Base-by-base conservation (phyloP, 2,888 invertebrate genomes). In the Drosophila atroscutellata region DNA sequence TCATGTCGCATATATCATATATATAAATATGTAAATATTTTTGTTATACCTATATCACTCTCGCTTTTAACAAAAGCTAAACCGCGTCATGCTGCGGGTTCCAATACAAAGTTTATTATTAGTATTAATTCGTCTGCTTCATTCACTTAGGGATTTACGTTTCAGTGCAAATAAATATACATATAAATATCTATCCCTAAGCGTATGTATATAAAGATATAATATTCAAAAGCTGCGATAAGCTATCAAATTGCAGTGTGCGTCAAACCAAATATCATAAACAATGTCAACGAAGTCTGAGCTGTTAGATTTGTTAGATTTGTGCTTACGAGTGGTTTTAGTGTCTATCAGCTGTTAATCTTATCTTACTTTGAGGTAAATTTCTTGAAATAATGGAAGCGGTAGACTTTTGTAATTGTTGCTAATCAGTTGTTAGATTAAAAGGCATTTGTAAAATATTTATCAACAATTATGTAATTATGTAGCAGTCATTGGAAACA, bases 61-160 rank as follows among this genome's bases (percentile, higher is more conserved):
- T 79, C 62, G 70, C 47, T 79, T 75, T 75, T 26, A 15, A 55
- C 9, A 47, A n/a, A 56, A 24, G 15, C 7, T 3, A 45, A 28
- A 26, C 24, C 59, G 71, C 77, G 80, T 77, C 77, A 77, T 55
- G 71, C 66, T 80, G 77, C 77, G 60, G 78, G 58, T 47, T 51
- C 63, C 75, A 66, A 78, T 73, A 62, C 37, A 42, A 47, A 51
- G 55, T 62, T 54, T 60, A 69, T 69, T 72, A 59, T 69, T 62
- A 62, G 62, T 73, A 69, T 66, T 51, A 28, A 26, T 56, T 34
- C 7, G 3, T 54, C 32, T 49, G 20, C 6, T 20, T 45, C 20
- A 18, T 39, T 28, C 57, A 32, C 18, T 54, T 42, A 50, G n/a
- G 32, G 57, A 60, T 26, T 65, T 76, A 60, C 80, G 76, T 57